A percentile compares a stretch with the other conserved stretches of the same genome.
phyloP scores from a whole-genome alignment of 2,797 vertebrate species.

The Falco rusticolus region DNA sequence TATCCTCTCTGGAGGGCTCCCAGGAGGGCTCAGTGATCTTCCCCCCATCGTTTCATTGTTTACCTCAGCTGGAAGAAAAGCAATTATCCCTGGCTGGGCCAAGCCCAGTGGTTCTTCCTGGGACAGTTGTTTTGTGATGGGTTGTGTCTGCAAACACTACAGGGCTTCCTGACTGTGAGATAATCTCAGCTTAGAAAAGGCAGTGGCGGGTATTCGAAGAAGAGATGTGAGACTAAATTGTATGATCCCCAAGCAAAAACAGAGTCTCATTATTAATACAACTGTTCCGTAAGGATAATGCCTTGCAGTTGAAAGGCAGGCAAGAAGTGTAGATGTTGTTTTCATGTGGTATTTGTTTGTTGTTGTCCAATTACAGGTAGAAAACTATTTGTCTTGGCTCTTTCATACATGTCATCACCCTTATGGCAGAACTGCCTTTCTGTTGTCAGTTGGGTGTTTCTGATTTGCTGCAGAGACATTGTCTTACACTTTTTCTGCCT shows the following conservation, averaged over 20 bases:
- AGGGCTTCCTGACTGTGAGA: neutral
- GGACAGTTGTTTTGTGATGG: neutral
- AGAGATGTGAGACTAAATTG: neutral
- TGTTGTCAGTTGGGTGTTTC: neutral
- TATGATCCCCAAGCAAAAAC: neutral
- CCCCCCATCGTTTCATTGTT: accelerated
- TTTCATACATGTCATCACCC: neutral
- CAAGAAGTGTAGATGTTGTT: neutral
- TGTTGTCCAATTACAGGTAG: neutral
- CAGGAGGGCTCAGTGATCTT: neutral
- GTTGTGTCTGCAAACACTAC: neutral
- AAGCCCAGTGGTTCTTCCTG: neutral
- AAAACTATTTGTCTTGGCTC: neutral
- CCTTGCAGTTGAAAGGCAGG: neutral
- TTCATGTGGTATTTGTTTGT: neutral
- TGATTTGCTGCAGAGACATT: neutral
- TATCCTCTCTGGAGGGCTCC: neutral
- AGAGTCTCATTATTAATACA: neutral
- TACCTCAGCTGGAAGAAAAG: neutral
- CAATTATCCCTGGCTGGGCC: neutral
- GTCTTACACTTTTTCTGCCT: neutral
- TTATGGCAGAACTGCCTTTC: neutral
- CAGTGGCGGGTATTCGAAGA: accelerated
- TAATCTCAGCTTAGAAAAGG: neutral
- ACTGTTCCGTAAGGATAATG: neutral